phyloP scores from a whole-genome alignment of 2,888 invertebrate genomes.

The Tanytarsus gracilentus region DNA sequence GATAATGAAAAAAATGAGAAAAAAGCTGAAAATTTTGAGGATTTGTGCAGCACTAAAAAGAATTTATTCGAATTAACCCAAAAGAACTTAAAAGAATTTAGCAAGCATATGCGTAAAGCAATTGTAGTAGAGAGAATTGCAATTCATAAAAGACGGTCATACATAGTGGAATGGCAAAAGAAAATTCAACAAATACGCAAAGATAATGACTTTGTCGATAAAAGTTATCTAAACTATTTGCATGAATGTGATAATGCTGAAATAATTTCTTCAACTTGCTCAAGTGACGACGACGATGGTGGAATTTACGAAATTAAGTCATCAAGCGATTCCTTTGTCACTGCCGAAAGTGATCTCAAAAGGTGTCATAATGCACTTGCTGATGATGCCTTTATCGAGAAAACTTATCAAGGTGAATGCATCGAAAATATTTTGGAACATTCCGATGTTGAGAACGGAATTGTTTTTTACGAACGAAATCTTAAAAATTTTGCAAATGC shows the following conservation, averaged over 20 bases:
- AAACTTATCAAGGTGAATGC: slow-evolving; percentile 32
- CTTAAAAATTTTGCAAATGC: slow-evolving; percentile 34
- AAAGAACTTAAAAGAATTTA: slow-evolving; percentile 31
- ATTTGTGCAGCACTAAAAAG: background rate
- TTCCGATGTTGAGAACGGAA: slow-evolving; percentile 59
- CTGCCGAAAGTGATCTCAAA: slow-evolving; percentile 32
- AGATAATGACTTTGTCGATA: background rate
- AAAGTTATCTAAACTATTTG: slow-evolving; percentile 14
- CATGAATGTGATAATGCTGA: slow-evolving; percentile 20
- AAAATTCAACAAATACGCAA: slow-evolving; percentile 28
- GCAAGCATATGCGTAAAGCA: slow-evolving; percentile 10
- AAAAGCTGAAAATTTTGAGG: background rate
- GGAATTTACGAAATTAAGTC: slow-evolving; percentile 32
- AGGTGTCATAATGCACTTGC: slow-evolving; percentile 12
- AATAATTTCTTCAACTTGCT: slow-evolving; percentile 32
- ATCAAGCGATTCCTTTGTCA: slow-evolving; percentile 33
- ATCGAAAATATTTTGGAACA: slow-evolving; percentile 54
- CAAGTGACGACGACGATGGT: slow-evolving; percentile 36
- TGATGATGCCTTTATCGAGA: slow-evolving; percentile 32
- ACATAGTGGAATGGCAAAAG: slow-evolving; percentile 20
- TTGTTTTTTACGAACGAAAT: slow-evolving; percentile 59
- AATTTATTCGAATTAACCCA: slow-evolving; percentile 33
- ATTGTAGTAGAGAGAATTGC: slow-evolving; percentile 9
- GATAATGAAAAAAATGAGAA: slow-evolving; percentile 27
- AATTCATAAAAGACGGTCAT: slow-evolving; percentile 9